These are phyloP conservation scores for Brachystomella parvula DNA, from an alignment of 1,140 invertebrate genomes.

Conservation along the genomic window DNA sequence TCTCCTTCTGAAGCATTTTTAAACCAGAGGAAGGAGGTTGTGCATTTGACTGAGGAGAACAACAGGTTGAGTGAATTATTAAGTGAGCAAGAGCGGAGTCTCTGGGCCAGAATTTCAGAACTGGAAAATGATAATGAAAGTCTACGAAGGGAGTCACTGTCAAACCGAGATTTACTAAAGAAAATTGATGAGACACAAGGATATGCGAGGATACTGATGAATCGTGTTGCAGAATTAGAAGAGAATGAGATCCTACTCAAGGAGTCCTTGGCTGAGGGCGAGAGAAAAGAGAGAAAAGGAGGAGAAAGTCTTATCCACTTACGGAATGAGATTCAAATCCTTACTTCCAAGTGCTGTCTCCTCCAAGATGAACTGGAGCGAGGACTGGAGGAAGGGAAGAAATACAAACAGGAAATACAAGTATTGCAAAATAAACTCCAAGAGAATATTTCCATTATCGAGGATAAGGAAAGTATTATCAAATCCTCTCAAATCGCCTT, in stretches of 20 bases:
- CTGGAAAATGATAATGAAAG: constrained; percentile 41
- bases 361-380: constrained; percentile 34
- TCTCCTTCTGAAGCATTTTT: too few relatives aligned
- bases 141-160: constrained; percentile 38
- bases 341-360: constrained; percentile 31
- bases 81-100: constrained; percentile 43
- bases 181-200: constrained; percentile 39
- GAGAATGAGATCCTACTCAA: constrained; percentile 36
- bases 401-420: constrained; percentile 34
- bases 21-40: constrained; percentile 31
- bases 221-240: constrained; percentile 43
- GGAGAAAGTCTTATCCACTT: constrained; percentile 23
- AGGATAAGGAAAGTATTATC: constrained; percentile 32
- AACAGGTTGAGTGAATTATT: constrained; percentile 40
- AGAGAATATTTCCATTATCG: constrained; percentile 16
- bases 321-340: constrained; percentile 31
- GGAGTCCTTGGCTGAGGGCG: constrained; percentile 34
- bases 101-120: constrained; percentile 38
- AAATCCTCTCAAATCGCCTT: constrained; percentile 22
- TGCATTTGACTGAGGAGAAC: constrained; percentile 38
- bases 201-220: constrained; percentile 38
- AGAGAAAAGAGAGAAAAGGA: constrained; percentile 28
- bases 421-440: constrained; percentile 25
- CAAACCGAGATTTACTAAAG: constrained; percentile 31
- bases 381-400: constrained; percentile 17